Conservation (phyloP, 2,797 vertebrate species). For the Podargus strigoides region DNA sequence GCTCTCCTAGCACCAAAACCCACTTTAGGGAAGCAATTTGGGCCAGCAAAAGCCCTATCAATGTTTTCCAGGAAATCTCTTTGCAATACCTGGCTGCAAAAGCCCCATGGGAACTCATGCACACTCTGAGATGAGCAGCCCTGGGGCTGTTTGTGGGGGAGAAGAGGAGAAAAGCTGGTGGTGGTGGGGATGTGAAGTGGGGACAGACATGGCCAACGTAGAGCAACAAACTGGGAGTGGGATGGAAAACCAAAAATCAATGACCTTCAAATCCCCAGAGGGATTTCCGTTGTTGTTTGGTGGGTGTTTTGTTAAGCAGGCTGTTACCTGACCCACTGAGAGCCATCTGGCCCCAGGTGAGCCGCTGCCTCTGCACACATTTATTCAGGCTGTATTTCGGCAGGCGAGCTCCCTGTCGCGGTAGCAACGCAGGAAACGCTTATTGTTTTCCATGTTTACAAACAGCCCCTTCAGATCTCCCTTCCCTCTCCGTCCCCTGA, state of each 20-base stretch:
- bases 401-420: neutral
- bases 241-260: neutral
- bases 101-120: neutral
- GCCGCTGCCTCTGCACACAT: neutral
- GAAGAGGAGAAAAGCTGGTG: neutral
- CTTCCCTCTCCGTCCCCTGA: constrained; percentile 64
- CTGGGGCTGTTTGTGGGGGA: neutral
- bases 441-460: constrained; percentile 70
- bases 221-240: neutral
- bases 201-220: fast-evolving
- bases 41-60: neutral
- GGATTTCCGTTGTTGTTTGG: neutral
- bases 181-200: neutral
- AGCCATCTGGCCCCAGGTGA: constrained; percentile 2
- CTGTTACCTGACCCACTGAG: neutral
- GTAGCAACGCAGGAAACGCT: neutral
- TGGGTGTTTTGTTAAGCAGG: neutral
- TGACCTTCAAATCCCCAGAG: neutral
- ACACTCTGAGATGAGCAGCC: neutral
- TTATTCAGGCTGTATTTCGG: neutral
- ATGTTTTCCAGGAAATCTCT: neutral
- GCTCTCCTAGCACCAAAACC: neutral
- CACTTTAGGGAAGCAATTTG: neutral
- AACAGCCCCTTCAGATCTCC: constrained; percentile 68
- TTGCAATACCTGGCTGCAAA: neutral